Percentiles rank a stretch among this genome's conserved stretches.
These are phyloP conservation scores for Hestina assimilis DNA, from an alignment of 1,140 invertebrate genomes.

Conservation along the genomic window DNA sequence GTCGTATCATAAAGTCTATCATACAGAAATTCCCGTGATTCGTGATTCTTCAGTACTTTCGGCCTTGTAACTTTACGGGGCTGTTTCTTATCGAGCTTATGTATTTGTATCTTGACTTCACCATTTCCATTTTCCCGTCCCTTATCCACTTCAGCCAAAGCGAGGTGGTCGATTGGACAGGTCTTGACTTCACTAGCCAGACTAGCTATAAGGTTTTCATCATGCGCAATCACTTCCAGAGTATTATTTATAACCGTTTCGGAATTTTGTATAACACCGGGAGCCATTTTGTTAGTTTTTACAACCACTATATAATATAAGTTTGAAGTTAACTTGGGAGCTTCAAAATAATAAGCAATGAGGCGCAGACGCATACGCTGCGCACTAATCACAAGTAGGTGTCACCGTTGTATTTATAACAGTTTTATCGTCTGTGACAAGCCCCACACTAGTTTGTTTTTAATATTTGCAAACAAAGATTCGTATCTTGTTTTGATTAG, in stretches of 20 bases:
- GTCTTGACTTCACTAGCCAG: conserved; percentile 34
- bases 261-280: conserved; percentile 55
- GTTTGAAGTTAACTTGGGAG: conserved; percentile 6
- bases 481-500: conserved; percentile 27
- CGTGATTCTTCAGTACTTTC: conserved; percentile 62
- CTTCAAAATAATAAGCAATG: conserved; percentile 23
- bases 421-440: conserved; percentile 53
- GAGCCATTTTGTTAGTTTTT: conserved; percentile 51
- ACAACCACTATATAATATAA: conserved; percentile 8
- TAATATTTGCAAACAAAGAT: conserved; percentile 44
- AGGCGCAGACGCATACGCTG: conserved; percentile 40
- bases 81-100: conserved; percentile 43
- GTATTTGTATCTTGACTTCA: conserved; percentile 27
- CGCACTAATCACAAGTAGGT: conserved; percentile 53
- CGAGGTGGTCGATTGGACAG: conserved; percentile 52
- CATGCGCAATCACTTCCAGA: conserved; percentile 35
- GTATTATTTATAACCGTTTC: conserved; percentile 46
- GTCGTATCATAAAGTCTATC: conserved; percentile 60
- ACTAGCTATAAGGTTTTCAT: conserved; percentile 36
- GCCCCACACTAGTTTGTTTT: conserved; percentile 35
- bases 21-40: conserved; percentile 57
- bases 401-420: conserved; percentile 62
- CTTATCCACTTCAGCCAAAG: conserved; percentile 16
- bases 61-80: conserved; percentile 51
- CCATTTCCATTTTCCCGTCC: background rate